Base-by-base conservation (phyloP, 2,888 invertebrate genomes). In the Apoderus coryli region DNA sequence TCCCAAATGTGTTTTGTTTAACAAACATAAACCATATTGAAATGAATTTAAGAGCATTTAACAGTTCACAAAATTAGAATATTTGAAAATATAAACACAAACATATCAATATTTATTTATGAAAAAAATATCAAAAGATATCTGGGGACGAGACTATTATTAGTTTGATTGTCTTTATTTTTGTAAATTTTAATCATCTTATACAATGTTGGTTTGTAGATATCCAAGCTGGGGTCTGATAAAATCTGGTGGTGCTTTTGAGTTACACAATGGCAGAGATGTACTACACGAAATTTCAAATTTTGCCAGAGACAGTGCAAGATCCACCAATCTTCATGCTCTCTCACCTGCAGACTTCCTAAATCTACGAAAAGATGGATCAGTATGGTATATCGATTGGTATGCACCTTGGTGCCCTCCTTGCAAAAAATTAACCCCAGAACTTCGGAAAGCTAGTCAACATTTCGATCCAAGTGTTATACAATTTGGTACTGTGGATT, bases 371-470 rank as follows among this genome's bases (percentile, higher is more conserved):
- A 57, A 61, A 23, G 60, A 61, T 37, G 65, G 51, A 25, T 44
- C 45, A 29, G 54, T 59, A 1, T 77, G 76, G 74, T 69, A 79
- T 43, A 61, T 81, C 14, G 78, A 80, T 49, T 80, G 78, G 64
- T 78, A 73, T 53, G 75, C 78, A 1, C 78, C 79, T 44, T 78
- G 77, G 76, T 81, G 80, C 52, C 78, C 79, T 4, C 79, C 79
- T 1, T 81, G 80, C 47, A 65, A 74, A 56, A 61, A 65, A 34
- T 57, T 79, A 38, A 57, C 79, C 33, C 75, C 76, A 9, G 75
- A 77, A 57, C 59, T 76, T 35, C 61, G 77, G 6, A 69, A 69
- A 50, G 69, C 75, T 10, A 72, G 76, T 31, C 52, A 60, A 24
- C 50, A 59, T 39, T 63, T 64, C 37, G 52, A 68, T 55, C 43